These are phyloP conservation scores for Glaucomys volans DNA, from an alignment of 2,113 vertebrate genomes.

Conservation along the genomic window DNA sequence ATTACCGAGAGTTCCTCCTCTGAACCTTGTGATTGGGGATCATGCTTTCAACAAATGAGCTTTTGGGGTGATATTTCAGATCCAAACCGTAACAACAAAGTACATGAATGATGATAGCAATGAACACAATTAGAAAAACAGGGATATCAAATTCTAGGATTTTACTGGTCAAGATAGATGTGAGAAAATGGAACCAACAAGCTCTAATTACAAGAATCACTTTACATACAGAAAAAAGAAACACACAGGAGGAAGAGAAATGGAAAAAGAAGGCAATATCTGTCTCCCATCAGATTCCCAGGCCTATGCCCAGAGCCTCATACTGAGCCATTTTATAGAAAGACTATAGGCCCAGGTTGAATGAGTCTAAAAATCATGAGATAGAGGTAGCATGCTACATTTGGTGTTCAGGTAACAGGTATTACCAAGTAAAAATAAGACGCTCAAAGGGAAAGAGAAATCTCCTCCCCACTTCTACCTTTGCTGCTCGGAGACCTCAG, in stretches of 20 bases:
- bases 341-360: not conserved
- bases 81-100: too few species aligned
- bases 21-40: too few species aligned
- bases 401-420: not conserved
- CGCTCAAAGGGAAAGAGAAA: not conserved
- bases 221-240: not conserved
- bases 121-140: not conserved
- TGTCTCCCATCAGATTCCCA: not conserved
- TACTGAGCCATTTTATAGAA: not conserved
- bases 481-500: not conserved
- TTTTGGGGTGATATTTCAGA: too few species aligned
- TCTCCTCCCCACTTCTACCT: not conserved
- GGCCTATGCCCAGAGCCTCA: not conserved
- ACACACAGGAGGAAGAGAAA: not conserved
- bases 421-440: not conserved
- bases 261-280: not conserved
- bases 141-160: not conserved
- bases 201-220: not conserved
- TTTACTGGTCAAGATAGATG: not conserved
- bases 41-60: too few species aligned
- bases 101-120: not conserved
- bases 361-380: not conserved
- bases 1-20: too few species aligned
- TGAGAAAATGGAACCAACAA: not conserved
- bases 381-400: not conserved